phyloP scores from a whole-genome alignment of 2,797 vertebrate species.

The Lithobates pipiens region DNA sequence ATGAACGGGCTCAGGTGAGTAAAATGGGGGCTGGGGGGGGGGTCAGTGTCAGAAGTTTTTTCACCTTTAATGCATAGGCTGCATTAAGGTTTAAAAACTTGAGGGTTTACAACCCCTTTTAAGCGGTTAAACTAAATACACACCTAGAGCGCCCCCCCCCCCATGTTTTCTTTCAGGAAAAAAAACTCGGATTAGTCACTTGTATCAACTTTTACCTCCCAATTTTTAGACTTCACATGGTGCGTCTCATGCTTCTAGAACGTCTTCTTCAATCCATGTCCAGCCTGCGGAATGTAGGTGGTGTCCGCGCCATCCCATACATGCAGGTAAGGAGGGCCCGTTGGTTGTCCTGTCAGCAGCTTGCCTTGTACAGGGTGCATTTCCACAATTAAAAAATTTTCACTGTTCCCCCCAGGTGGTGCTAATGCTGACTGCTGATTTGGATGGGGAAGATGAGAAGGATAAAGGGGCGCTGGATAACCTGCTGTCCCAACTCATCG shows the following conservation, averaged over 20 bases:
- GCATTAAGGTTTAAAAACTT: too few relatives aligned
- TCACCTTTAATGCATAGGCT: too few relatives aligned
- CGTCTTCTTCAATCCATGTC: constrained; percentile 91
- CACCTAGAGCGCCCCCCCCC: too few relatives aligned
- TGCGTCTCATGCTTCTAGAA: constrained; percentile 95
- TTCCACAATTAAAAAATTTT: neutral
- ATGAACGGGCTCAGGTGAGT: too few relatives aligned
- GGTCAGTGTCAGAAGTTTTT: too few relatives aligned
- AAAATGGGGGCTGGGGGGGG: too few relatives aligned
- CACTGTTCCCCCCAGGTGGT: constrained; percentile 78
- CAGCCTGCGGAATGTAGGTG: constrained; percentile 92
- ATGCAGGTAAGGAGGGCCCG: constrained; percentile 84
- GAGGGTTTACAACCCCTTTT: too few relatives aligned
- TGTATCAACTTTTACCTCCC: neutral
- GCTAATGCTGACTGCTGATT: constrained; percentile 96
- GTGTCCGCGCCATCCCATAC: constrained; percentile 96
- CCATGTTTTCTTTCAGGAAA: too few relatives aligned
- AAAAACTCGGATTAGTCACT: too few relatives aligned
- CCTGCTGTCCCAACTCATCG: constrained; percentile 91
- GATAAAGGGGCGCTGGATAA: constrained; percentile 97
- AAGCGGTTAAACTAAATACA: too few relatives aligned
- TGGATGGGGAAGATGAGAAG: constrained; percentile 97
- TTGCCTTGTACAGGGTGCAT: neutral
- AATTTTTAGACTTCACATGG: constrained; percentile 90
- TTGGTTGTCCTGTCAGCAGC: neutral